Evolutionary conservation across 1,140 invertebrate species (phyloP).

Genomic region (Chelonus insularis): DNA sequence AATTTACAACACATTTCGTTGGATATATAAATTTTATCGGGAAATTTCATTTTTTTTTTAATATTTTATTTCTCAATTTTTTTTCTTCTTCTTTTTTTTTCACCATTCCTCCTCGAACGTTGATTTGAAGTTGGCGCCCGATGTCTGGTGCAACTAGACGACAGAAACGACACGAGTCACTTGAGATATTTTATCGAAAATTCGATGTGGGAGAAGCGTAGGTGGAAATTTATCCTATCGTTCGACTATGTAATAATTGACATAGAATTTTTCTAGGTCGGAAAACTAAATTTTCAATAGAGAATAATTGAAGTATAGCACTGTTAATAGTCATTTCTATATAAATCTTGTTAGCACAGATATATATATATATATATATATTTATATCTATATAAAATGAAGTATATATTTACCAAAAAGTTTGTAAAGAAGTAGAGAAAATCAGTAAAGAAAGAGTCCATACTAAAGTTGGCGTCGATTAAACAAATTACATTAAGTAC

Average conservation of each 20-base stretch:
- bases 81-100: constrained; percentile 16
- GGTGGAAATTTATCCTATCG: constrained; percentile 22
- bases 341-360: too few species aligned
- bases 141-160: constrained; percentile 21
- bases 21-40: not conserved
- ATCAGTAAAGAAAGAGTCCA: too few species aligned
- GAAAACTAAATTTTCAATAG: too few species aligned
- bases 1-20: too few species aligned
- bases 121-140: constrained; percentile 27
- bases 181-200: constrained; percentile 29
- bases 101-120: constrained; percentile 6
- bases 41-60: not conserved
- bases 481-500: constrained; percentile 58
- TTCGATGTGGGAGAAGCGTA: constrained; percentile 11
- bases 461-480: constrained; percentile 59
- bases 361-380: not conserved
- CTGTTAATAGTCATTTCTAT: too few species aligned
- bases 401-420: too few species aligned
- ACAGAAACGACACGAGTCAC: constrained; percentile 12
- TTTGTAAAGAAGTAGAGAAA: too few species aligned
- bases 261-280: constrained; percentile 21
- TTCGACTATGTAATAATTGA: constrained; percentile 3
- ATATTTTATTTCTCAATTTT: not conserved
- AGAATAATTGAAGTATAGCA: too few species aligned
- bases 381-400: too few species aligned